Base-by-base conservation (phyloP, 1,140 invertebrate species). In the Ditylenchus dipsaci region DNA sequence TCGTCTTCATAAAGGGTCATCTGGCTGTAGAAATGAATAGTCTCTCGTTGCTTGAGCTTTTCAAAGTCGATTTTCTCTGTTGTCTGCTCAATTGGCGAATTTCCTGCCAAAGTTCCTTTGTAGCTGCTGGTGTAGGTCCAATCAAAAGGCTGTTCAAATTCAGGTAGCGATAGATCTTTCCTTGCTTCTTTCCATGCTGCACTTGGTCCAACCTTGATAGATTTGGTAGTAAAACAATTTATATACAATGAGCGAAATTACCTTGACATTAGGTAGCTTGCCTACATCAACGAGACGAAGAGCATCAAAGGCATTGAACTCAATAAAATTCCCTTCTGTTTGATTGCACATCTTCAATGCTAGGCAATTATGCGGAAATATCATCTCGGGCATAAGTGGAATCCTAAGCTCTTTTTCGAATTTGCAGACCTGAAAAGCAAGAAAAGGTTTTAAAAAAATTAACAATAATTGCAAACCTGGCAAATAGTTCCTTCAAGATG, bases 1-100 rank as follows among this genome's bases (percentile, higher is more conserved):
- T 99, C 95, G 87, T 99, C 95, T 86, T 98, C 95, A 86, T 91
- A 99, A 1, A 99, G 85, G 26, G 90, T 89, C 38, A 98, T 84
- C 84, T 97, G 92, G 75, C 92, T 88, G 85, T 93, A 97, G 83
- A 97, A 97, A 0, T 93, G 83, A 68, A 99, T 97, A 82, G 91
- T 89, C 68, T 98, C 94, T 80, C 88, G 89, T 70, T 88, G 86
- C 85, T 91, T 95, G 23, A 99, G 85, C 81, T 92, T 89, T 74
- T 96, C 91, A 72, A 94, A 86, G 85, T 99, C 88, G 53, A 99
- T 92, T 21, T n/a, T 27, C 42, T 53, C 53, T 73, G 87, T 86
- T 82, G 91, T 91, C 68, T 86, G 75, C 30, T 67, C 65, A 29
- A 84, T 76, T 80, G 83, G 26, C 33, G 78, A 27, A 13, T 59